Evolutionary conservation across 2,797 vertebrate species (phyloP), one percentile per base, ranked within the genome.

Genomic region (Cyprinodon diabolis): DNA sequence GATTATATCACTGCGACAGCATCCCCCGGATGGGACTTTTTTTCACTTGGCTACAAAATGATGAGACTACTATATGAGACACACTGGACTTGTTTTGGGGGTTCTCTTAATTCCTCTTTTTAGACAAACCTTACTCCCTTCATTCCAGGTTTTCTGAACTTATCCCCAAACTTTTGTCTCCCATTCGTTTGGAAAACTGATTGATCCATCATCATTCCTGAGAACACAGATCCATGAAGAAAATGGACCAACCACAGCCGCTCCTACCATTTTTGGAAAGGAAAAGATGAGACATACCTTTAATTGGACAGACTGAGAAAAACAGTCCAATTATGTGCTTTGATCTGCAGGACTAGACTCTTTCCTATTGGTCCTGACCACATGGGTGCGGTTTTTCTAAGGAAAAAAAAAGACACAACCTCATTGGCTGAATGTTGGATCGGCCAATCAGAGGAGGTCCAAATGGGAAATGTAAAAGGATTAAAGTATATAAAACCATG

Each of bases 11-110:
- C 12, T 14, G 55, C 76, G 8, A 76, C 68, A 2, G 43, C 80
- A 43, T 69, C 74, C 77, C 68, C 62, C 68, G 4, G 51, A 79
- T 69, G 66, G 82, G 77, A 23, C 12, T 25, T 17, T 84, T 73
- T 84, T 76, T 56, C 54, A 71, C 17, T 73, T 84, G 80, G 77
- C 81, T 74, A 71, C 45, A 52, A 83, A 75, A 77, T 75, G 17
- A 76, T 58, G 58, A 89, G 85, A 90, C 90, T 87, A 86, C 83
- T 83, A 35, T 83, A 35, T 43, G 79, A 84, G 82, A 47, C 67
- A 21, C 49, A 25, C 75, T 66, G 83, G 87, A 92, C 86, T 69
- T 49, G 5, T 14, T n/a, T 67, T 58, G 37, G 47, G 30, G 69
- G 80, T 60, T 52, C 69, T 70, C 54, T 74, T 37, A 57, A 72